Percentiles rank a stretch among this genome's conserved stretches.
Evolutionary conservation across 37 sponge, comb jelly and placozoan species (phyloP).

Genomic region (Dysidea cf. avara): DNA sequence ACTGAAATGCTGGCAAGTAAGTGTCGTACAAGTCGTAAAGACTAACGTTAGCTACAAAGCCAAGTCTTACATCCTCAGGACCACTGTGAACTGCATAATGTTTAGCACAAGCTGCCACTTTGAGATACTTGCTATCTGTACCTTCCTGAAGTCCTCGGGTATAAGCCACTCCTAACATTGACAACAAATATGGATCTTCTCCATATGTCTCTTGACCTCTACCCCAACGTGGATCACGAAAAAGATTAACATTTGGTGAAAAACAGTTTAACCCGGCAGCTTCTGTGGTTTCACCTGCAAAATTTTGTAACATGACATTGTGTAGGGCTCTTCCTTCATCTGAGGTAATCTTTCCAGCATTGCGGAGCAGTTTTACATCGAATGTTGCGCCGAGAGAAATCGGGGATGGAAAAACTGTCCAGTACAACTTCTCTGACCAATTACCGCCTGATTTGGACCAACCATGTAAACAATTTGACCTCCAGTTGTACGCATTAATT

Average conservation of each 20-base stretch:
- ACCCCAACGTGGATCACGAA: no score
- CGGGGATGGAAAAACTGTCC: slow-evolving; percentile 83
- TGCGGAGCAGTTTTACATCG: slow-evolving; percentile 33
- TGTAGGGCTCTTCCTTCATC: slow-evolving; percentile 82
- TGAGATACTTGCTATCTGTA: no score
- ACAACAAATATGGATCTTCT: no score
- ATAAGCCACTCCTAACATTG: no score
- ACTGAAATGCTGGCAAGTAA: slow-evolving; percentile 69
- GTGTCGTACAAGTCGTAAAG: slow-evolving; percentile 74
- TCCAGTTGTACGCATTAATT: slow-evolving; percentile 91
- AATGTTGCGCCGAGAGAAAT: slow-evolving; percentile 73
- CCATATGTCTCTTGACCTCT: no score
- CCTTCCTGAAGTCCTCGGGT: no score
- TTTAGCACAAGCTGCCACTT: no score
- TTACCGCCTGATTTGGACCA: slow-evolving; percentile 67
- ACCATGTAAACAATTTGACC: slow-evolving; percentile 81
- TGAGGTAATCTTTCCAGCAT: slow-evolving; percentile 54
- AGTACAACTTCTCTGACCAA: slow-evolving; percentile 34
- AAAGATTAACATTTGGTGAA: slow-evolving; percentile 77
- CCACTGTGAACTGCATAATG: no score
- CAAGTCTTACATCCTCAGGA: slow-evolving; percentile 22
- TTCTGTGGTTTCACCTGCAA: slow-evolving; percentile 65
- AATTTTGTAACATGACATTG: slow-evolving; percentile 50
- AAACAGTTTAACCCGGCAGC: slow-evolving; percentile 85
- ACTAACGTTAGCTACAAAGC: slow-evolving; percentile 48